Evolutionary conservation across 2,797 vertebrate genomes (phyloP), one percentile per base, ranked within the genome.

Genomic region (Brachymystax lenok): DNA sequence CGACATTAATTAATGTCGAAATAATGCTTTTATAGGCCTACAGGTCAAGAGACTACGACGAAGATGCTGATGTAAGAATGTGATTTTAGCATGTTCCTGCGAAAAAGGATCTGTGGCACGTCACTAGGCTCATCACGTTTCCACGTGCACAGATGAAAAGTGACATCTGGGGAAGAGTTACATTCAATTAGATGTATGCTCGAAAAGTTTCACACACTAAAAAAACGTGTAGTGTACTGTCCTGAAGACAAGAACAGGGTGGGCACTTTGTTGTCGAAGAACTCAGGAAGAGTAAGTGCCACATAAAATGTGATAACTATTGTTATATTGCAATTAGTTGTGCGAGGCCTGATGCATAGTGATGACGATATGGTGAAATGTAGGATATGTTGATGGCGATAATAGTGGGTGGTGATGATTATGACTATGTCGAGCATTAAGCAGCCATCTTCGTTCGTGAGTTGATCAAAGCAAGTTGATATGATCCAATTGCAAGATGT

Each of bases 131-230:
- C 86, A 73, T 86, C 85, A 75, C 88, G 86, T 95, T 95, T 91
- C 93, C 94, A 94, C 91, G 91, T 88, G 91, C 95, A 93, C 96
- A 97, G 96, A 97, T 97, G 96, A 96, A 96, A 94, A 94, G 95
- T 96, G 97, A 97, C 97, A 97, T 97, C 95, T 96, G 96, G 94
- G 91, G 92, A 94, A 93, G 91, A 88, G 80, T 46, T 85, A 93
- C 95, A 98, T 96, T 96, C 80, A 95, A 97, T 97, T 97, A 96
- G 91, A 73, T 82, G 83, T 85, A 79, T 88, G 77, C 74, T 74
- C 63, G 21, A 61, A 52, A 33, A 27, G 35, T 28, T 46, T 21
- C 33, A 27, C n/a, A 66, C 14, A 46, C 51, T 1, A 54, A 72
- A 27, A 30, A 72, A 28, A 40, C 46, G 5, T 13, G 35, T 70